Evolutionary conservation across 1,140 invertebrate genomes (phyloP).

Genomic region (Cataglyphis hispanica): DNA sequence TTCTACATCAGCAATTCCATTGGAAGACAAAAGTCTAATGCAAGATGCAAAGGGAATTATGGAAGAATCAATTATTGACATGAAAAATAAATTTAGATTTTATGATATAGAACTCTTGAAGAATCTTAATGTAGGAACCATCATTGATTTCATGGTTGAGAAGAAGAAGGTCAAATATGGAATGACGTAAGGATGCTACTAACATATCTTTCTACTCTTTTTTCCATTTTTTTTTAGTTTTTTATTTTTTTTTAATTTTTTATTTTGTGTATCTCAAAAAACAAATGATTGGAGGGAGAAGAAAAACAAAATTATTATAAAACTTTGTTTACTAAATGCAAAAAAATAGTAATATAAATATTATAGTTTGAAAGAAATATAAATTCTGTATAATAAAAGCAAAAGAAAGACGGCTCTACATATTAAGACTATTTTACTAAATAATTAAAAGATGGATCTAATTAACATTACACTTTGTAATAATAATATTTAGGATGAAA

Average conservation of each 20-base stretch:
- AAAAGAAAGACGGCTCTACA: conserved; percentile 23
- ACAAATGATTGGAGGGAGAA: neutral
- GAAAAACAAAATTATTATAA: conserved; percentile 17
- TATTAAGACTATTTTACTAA: conserved; percentile 10
- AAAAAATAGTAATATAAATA: neutral
- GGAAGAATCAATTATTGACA: conserved; percentile 82
- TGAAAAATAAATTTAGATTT: conserved; percentile 89
- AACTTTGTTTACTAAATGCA: conserved; percentile 4
- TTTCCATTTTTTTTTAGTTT: conserved; percentile 4
- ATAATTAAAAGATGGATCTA: neutral
- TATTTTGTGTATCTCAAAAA: conserved; percentile 58
- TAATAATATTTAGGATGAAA: conserved; percentile 16
- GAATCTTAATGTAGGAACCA: conserved; percentile 91
- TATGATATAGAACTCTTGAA: conserved; percentile 92
- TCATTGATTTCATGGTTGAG: conserved; percentile 95
- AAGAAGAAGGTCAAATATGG: conserved; percentile 96
- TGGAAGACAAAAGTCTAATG: conserved; percentile 51
- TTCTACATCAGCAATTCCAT: neutral
- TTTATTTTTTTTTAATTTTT: conserved; percentile 51
- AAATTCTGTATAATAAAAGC: neutral
- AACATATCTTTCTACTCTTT: conserved; percentile 46
- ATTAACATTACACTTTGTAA: neutral
- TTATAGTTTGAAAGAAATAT: conserved; percentile 8
- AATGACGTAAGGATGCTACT: conserved; percentile 89
- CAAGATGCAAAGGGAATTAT: conserved; percentile 23